Evolutionary conservation across 2,888 invertebrate species (phyloP).

Genomic region (Aricia artaxerxes): DNA sequence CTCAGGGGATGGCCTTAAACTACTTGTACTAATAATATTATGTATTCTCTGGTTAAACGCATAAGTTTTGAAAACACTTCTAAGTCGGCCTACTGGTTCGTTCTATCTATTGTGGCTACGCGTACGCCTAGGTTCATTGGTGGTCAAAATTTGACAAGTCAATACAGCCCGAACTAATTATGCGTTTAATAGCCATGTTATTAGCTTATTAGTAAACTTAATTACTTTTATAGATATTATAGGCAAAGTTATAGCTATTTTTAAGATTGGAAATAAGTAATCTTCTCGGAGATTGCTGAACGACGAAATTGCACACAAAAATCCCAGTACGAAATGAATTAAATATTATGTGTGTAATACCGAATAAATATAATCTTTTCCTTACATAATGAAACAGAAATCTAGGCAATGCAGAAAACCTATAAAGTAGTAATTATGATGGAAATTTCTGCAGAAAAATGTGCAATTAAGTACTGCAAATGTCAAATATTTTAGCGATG

Average conservation of each 20-base stretch:
- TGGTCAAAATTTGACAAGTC: conserved; percentile 9
- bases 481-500: conserved; percentile 25
- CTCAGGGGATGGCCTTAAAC: no score
- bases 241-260: neutral
- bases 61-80: no score
- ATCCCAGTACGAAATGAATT: neutral
- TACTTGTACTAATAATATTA: no score
- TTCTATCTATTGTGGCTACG: no score
- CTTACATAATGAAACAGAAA: neutral
- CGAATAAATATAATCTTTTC: neutral
- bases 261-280: neutral
- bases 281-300: neutral
- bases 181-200: conserved; percentile 4
- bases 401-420: neutral
- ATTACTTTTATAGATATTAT: conserved; percentile 11
- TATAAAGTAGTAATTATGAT: neutral
- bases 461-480: conserved; percentile 16
- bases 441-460: neutral
- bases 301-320: neutral
- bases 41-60: no score
- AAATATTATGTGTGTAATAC: neutral
- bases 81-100: no score
- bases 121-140: neutral
- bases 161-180: neutral
- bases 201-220: neutral